phyloP scores from a whole-genome alignment of 2,113 vertebrate species.

The Dasyurus viverrinus region DNA sequence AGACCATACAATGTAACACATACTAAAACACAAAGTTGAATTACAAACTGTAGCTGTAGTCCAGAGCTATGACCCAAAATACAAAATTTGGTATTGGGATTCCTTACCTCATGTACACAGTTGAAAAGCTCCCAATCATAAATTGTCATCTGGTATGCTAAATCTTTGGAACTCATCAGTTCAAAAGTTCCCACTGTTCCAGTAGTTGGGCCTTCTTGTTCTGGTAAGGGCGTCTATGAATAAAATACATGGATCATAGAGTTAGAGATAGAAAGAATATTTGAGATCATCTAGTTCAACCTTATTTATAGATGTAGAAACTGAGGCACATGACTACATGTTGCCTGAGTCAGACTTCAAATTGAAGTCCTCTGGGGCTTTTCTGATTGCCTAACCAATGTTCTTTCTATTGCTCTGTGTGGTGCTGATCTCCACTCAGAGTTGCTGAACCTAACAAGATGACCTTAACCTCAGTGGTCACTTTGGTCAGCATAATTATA shows the following conservation, averaged over 20 bases:
- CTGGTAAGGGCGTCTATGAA: conserved; percentile 91
- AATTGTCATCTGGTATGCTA: conserved; percentile 96
- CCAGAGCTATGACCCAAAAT: neutral
- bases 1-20: neutral
- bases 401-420: neutral
- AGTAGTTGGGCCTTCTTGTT: conserved; percentile 94
- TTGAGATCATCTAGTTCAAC: neutral
- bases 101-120: conserved; percentile 96
- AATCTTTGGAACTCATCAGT: conserved; percentile 98
- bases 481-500: neutral
- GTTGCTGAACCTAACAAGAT: neutral
- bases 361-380: conserved; percentile 1
- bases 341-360: neutral
- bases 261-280: conserved; percentile 10
- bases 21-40: neutral
- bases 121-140: conserved; percentile 99
- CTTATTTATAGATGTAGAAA: neutral
- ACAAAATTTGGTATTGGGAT: neutral
- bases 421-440: neutral
- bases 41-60: neutral
- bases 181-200: conserved; percentile 94
- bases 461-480: conserved; percentile 29
- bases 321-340: neutral
- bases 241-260: conserved; percentile 54
- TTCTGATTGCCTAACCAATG: neutral